Percentiles rank a stretch among this genome's conserved stretches.
These are phyloP conservation scores for Cabera pusaria DNA, from an alignment of 2,888 invertebrate species.

Conservation along the genomic window DNA sequence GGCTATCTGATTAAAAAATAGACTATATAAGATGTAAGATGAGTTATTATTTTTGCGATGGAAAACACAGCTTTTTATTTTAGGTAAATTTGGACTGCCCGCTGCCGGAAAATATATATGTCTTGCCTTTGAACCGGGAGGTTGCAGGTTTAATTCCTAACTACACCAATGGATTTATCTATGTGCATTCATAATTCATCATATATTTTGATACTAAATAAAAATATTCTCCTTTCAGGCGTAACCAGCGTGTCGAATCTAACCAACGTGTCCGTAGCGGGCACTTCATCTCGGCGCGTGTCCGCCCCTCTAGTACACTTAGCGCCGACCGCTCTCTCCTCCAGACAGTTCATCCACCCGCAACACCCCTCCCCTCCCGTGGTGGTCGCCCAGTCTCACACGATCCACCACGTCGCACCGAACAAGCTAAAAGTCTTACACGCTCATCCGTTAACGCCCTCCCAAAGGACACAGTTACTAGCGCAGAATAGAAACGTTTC, in stretches of 20 bases:
- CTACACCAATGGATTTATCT: too few relatives aligned
- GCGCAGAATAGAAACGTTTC: slow-evolving; percentile 48
- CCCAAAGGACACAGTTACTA: slow-evolving; percentile 59
- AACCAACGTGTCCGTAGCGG: slow-evolving; percentile 22
- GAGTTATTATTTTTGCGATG: too few relatives aligned
- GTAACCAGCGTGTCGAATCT: slow-evolving; percentile 33
- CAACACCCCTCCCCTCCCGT: slow-evolving; percentile 42
- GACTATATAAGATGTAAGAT: too few relatives aligned
- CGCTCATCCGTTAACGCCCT: slow-evolving; percentile 63
- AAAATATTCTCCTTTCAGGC: slow-evolving; percentile 23
- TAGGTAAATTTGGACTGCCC: too few relatives aligned
- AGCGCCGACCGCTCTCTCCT: slow-evolving; percentile 48
- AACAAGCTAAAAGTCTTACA: slow-evolving; percentile 67
- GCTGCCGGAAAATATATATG: too few relatives aligned
- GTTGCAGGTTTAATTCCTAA: too few relatives aligned
- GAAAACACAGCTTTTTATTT: too few relatives aligned
- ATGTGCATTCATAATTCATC: too few relatives aligned
- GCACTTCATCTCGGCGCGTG: slow-evolving; percentile 41
- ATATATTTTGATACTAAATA: too few relatives aligned
- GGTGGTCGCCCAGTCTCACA: slow-evolving; percentile 50
- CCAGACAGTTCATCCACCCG: slow-evolving; percentile 35
- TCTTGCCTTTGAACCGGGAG: too few relatives aligned
- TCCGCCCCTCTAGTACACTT: slow-evolving; percentile 53
- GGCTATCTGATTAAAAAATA: too few relatives aligned
- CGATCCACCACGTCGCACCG: slow-evolving; percentile 50